These are phyloP conservation scores for Melipona quadrifasciata DNA, from an alignment of 1,140 invertebrate species.

Conservation along the genomic window DNA sequence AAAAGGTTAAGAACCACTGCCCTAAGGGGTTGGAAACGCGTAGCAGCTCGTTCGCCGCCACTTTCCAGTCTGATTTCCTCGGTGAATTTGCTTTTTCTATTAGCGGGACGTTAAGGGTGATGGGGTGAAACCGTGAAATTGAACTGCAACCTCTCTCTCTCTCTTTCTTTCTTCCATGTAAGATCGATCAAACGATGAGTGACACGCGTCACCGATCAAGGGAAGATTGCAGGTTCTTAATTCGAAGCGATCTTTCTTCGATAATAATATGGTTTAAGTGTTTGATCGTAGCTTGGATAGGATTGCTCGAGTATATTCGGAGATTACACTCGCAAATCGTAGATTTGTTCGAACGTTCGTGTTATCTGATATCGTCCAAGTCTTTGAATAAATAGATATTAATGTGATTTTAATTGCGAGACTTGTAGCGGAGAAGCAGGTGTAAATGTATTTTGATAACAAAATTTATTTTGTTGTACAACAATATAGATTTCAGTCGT, in stretches of 20 bases:
- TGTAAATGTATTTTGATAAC: no score
- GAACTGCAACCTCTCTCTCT: not conserved
- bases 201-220: not conserved
- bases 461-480: no score
- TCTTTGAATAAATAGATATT: not conserved
- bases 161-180: not conserved
- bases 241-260: not conserved
- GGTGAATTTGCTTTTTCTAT: slow-evolving; percentile 57
- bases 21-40: not conserved
- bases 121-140: slow-evolving; percentile 19
- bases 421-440: not conserved
- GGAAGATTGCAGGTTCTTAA: not conserved
- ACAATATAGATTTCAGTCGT: no score
- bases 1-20: not conserved
- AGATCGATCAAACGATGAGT: not conserved
- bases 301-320: not conserved
- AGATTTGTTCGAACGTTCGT: not conserved
- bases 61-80: slow-evolving; percentile 45
- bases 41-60: not conserved
- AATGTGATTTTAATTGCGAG: not conserved
- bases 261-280: not conserved
- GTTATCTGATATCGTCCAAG: not conserved
- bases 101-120: slow-evolving; percentile 21
- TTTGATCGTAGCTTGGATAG: not conserved
- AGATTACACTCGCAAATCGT: not conserved